Base-by-base conservation (phyloP, 2,797 vertebrate species). In the Thamnophis elegans region DNA sequence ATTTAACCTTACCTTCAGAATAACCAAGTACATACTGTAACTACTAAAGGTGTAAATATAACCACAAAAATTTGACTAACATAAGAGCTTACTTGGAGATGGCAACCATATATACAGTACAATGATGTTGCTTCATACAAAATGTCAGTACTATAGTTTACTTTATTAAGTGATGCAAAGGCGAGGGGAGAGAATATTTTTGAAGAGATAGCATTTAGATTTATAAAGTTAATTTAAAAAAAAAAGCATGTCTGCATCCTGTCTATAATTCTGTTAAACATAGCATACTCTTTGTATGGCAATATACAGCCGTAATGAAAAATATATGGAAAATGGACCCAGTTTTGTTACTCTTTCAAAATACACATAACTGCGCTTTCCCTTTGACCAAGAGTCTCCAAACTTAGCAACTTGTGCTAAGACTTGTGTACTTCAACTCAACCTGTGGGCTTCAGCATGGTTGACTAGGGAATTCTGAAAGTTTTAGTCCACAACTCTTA, bases 11-110 rank as follows among this genome's bases (percentile, higher is more conserved):
- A 9, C 9, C 82, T 42, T 87, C 90, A 87, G n/a, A 20, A 86
- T 0, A 90, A 0, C 1, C 13, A 88, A 4, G 32, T 73, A 54
- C 51, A 78, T 58, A 47, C 47, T 47, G 47, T 47, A 92, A 13
- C 51, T 0, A 0, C 90, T 86, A 0, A 91, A 87, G 92, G 60
- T 0, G 12, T 25, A 91, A 28, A 0, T 0, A 0, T 2, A 47
- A 36, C 18, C 36, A 68, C 56, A 26, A 2, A 18, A 54, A 56
- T 7, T 54, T 78, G 51, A n/a, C 6, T 36, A 22, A 22, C 26
- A 13, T 85, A 78, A 78, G 18, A 42, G 78, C 16, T 42, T 89
- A 65, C 1, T 18, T 68, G 18, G 12, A 1, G 60, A 53, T 73
- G 60, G 32, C 62, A 89, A 89, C 11, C 88, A 12, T 18, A 18